Conservation (phyloP, 2,113 vertebrate species). For the Corynorhinus townsendii region DNA sequence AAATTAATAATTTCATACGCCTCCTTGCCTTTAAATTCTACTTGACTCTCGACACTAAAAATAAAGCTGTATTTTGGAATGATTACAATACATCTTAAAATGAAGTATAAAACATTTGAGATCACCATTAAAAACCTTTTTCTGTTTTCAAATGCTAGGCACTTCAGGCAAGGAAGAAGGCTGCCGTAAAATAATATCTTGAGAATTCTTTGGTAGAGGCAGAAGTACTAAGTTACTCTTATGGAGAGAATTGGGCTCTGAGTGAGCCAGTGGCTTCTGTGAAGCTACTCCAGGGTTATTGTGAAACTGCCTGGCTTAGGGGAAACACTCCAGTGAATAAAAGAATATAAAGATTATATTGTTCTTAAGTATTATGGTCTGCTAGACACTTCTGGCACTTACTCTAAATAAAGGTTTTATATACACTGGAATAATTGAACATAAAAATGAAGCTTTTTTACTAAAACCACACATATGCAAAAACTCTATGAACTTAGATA, state of each 20-base stretch:
- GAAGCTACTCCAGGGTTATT: neutral
- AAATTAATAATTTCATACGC: neutral
- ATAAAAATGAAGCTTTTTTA: neutral
- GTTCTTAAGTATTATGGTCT: neutral
- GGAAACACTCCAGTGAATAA: neutral
- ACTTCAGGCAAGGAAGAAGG: neutral
- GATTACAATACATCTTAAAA: neutral
- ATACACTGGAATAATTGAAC: neutral
- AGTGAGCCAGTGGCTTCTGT: neutral
- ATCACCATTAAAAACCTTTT: neutral
- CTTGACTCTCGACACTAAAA: neutral
- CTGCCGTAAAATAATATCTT: conserved; percentile 18
- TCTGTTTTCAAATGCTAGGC: neutral
- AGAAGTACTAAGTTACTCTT: neutral
- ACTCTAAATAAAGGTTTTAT: neutral
- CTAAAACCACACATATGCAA: neutral
- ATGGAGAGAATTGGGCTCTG: neutral
- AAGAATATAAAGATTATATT: neutral
- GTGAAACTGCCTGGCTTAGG: neutral
- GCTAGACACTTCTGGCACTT: neutral
- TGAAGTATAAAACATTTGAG: conserved; percentile 8
- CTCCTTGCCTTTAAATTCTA: neutral
- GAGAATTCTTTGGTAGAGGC: neutral
- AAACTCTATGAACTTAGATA: neutral
- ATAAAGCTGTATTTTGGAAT: neutral